Percentiles rank a stretch among this genome's conserved stretches.
Conservation (phyloP, 2,888 invertebrate genomes). For the Parascotia fuliginaria region DNA sequence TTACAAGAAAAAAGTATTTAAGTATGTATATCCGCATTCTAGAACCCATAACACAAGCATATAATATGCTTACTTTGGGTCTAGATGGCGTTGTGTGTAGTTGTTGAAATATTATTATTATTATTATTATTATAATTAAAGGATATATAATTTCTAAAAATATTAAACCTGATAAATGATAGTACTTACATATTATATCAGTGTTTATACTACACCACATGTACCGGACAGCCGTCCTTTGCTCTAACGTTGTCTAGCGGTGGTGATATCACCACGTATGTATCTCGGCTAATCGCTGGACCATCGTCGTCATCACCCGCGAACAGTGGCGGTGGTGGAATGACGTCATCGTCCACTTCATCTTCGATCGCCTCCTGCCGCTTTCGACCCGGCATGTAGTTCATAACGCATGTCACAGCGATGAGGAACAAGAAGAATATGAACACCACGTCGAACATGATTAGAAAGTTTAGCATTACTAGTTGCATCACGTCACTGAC, state of each 20-base stretch:
- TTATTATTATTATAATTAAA: too few relatives aligned
- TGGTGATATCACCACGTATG: conserved; percentile 81
- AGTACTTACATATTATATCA: conserved; percentile 73
- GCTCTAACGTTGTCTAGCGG: conserved; percentile 70
- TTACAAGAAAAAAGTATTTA: too few relatives aligned
- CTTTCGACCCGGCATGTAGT: conserved; percentile 89
- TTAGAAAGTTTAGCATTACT: conserved; percentile 93
- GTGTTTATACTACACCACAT: conserved; percentile 80
- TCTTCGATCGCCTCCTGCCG: conserved; percentile 81
- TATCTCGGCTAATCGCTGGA: conserved; percentile 70
- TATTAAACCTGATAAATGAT: too few relatives aligned
- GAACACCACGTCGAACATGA: conserved; percentile 96
- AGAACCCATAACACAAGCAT: too few relatives aligned
- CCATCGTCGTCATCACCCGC: conserved; percentile 68
- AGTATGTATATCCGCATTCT: too few relatives aligned
- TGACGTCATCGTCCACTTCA: conserved; percentile 79
- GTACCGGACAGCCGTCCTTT: conserved; percentile 80
- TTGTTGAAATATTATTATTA: too few relatives aligned
- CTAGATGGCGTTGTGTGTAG: too few relatives aligned
- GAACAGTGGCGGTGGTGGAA: conserved; percentile 80
- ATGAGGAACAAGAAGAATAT: conserved; percentile 94
- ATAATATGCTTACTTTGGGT: too few relatives aligned
- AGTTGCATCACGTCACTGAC: conserved; percentile 89
- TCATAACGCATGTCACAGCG: conserved; percentile 92
- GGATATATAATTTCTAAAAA: too few relatives aligned